Percentiles rank a stretch among this genome's conserved stretches.
phyloP scores from a whole-genome alignment of 2,797 vertebrate genomes.

The Coendou prehensilis region DNA sequence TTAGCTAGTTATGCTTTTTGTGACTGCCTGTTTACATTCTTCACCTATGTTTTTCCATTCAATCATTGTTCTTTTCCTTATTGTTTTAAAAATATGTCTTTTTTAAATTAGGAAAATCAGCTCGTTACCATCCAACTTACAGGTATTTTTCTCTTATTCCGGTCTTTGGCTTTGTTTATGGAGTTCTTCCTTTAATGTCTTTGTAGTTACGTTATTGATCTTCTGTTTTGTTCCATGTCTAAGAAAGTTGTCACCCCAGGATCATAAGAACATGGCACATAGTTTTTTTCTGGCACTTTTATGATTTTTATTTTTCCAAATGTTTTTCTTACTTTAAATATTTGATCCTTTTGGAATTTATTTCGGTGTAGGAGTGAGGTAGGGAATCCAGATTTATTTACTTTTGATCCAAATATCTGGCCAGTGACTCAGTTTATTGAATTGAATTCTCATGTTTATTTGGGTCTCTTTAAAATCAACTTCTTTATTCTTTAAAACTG shows the following conservation, averaged over 20 bases:
- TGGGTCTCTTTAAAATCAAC: slow-evolving; percentile 37
- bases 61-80: neutral
- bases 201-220: neutral
- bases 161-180: slow-evolving; percentile 48
- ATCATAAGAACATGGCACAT: slow-evolving; percentile 51
- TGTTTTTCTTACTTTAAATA: slow-evolving; percentile 52
- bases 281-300: slow-evolving; percentile 45
- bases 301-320: slow-evolving; percentile 62
- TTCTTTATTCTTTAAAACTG: slow-evolving; percentile 62
- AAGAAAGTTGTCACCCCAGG: neutral
- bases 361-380: slow-evolving; percentile 65
- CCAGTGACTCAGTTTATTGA: slow-evolving; percentile 62
- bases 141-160: slow-evolving; percentile 7
- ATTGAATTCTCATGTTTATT: slow-evolving; percentile 68
- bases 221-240: slow-evolving; percentile 40
- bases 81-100: neutral
- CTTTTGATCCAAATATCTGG: slow-evolving; percentile 71
- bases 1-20: neutral
- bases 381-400: slow-evolving; percentile 69
- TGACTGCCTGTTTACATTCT: slow-evolving; percentile 35
- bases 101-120: neutral
- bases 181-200: neutral
- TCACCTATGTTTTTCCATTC: neutral
- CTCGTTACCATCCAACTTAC: neutral
- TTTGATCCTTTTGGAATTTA: slow-evolving; percentile 68